Evolutionary conservation across 2,113 vertebrate genomes (phyloP), one percentile per base, ranked within the genome.

Genomic region (Saguinus midas): DNA sequence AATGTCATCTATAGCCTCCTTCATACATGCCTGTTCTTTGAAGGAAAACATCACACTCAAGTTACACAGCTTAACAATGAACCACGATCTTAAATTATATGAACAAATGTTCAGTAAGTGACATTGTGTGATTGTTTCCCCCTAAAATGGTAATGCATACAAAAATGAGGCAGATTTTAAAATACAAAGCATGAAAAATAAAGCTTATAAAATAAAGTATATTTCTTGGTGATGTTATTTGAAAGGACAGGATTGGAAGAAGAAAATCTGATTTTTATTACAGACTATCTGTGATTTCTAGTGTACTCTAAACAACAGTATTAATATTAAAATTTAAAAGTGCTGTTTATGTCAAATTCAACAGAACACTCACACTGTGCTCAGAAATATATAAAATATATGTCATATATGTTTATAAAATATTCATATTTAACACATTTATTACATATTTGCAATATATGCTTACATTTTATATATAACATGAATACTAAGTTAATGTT

Each of bases 341-440:
- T 72, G 10, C 0, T 32, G 3, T 48, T 84, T 14, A 43, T 0
- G 2, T 10, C 23, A 76, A 35, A 66, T n/a, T 76, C 16, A 17
- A 0, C 57, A 45, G 7, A 29, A 66, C 32, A 4, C 40, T 25
- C 1, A 20, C 13, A n/a, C 0, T 21, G 8, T n/a, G 21, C 17
- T 61, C n/a, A 93, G 21, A 72, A 52, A 72, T 50, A 27, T 8
- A 23, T 27, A 85, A 25, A 16, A 6, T 13, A 68, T 27, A 68
- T 0, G 14, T 70, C n/a, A 27, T 8, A n/a, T 50, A 79, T 35
- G 27, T 20, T 21, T 50, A 52, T 80, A 27, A 16, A 27, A 8
- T 50, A 32, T 45, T n/a, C 37, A 29, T 25, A 81, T 40, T 29
- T 0, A 61, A 43, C 11, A 64, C 20, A 32, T 37, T 68, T 66